Conservation (phyloP, 2,888 invertebrate species). For the Slavum lentiscoides region DNA sequence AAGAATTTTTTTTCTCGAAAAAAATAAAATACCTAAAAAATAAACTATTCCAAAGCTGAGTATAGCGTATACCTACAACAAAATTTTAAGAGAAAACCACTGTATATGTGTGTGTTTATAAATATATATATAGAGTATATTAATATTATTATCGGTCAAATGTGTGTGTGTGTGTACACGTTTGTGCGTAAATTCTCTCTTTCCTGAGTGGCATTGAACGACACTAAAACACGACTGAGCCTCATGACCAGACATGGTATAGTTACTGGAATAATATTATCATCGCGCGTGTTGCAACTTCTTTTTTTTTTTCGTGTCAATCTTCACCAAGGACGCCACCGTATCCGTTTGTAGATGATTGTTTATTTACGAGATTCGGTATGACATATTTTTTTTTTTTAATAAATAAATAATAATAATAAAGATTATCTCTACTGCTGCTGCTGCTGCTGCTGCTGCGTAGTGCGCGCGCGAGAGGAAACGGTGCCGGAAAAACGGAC, state of each 20-base stretch:
- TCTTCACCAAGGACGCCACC: conserved; percentile 47
- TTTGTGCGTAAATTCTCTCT: conserved; percentile 35
- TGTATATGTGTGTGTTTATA: too few relatives aligned
- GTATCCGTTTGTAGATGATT: conserved; percentile 39
- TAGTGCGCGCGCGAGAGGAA: too few relatives aligned
- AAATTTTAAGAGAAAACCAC: too few relatives aligned
- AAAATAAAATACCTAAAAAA: too few relatives aligned
- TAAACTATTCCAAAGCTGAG: too few relatives aligned
- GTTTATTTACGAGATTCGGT: conserved; percentile 32
- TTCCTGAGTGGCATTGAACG: conserved; percentile 49
- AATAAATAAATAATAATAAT: background rate
- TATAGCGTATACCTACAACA: too few relatives aligned
- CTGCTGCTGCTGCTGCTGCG: too few relatives aligned
- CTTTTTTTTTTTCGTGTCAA: conserved; percentile 49
- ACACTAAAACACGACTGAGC: conserved; percentile 49
- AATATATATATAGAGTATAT: too few relatives aligned
- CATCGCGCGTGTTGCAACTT: conserved; percentile 50
- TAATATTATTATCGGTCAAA: too few relatives aligned
- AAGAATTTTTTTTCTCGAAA: too few relatives aligned
- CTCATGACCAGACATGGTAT: conserved; percentile 51
- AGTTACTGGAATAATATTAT: conserved; percentile 53
- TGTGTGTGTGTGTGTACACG: background rate
- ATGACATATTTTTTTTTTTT: conserved; percentile 21
- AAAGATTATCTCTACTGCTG: background rate
- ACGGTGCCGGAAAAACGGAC: conserved; percentile 20